Conservation (phyloP, 37 sponge, comb jelly and placozoan species). For the Crambe crambe region DNA sequence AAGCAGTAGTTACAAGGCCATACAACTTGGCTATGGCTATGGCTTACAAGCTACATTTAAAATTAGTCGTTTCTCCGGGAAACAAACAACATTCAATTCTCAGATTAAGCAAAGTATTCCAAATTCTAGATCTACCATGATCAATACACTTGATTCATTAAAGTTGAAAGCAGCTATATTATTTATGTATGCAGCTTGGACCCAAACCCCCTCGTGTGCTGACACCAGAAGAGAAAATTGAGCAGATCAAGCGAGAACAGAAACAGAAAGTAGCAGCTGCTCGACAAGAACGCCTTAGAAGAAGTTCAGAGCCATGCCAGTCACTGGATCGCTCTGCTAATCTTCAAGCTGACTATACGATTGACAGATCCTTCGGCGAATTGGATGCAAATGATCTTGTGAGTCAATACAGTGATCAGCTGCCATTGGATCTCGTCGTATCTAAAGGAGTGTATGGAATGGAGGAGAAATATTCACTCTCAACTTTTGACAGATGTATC, state of each 20-base stretch:
- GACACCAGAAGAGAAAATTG: not conserved
- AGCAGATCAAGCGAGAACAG: not conserved
- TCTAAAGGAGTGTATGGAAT: conserved; percentile 20
- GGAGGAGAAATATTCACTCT: conserved; percentile 25
- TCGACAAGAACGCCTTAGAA: not conserved
- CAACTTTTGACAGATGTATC: conserved; percentile 30
- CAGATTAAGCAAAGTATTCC: too few species aligned
- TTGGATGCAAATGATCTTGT: not conserved
- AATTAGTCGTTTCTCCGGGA: too few species aligned
- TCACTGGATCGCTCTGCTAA: not conserved
- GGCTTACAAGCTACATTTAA: too few species aligned
- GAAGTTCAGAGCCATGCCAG: not conserved
- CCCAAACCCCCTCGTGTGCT: not conserved
- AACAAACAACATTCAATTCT: too few species aligned
- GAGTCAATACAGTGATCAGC: not conserved
- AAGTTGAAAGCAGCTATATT: too few species aligned
- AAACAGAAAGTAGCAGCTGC: not conserved
- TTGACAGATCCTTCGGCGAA: conserved; percentile 3
- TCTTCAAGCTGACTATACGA: not conserved
- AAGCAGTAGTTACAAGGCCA: too few species aligned
- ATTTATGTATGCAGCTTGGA: not conserved
- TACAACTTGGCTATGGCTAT: too few species aligned
- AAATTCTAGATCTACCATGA: too few species aligned
- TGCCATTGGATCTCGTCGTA: conserved; percentile 2
- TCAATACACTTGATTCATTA: too few species aligned